Conservation (phyloP, 1,140 invertebrate genomes). For the Drosophila varians region DNA sequence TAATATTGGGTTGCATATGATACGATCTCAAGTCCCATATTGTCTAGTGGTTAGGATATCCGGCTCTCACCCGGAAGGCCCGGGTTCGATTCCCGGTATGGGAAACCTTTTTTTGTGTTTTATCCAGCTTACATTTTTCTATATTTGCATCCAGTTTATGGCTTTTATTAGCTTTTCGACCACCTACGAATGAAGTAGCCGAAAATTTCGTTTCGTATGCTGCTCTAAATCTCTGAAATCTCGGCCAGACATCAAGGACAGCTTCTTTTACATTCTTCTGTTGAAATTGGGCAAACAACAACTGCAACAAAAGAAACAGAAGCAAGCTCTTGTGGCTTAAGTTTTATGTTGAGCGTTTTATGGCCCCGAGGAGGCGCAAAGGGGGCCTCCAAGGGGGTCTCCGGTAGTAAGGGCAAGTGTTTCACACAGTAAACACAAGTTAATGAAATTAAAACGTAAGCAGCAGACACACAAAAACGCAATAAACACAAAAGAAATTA, state of each 20-base stretch:
- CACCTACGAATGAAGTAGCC: slow-evolving; percentile 43
- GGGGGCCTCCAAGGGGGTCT: not conserved
- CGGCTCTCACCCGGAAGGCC: slow-evolving; percentile 93
- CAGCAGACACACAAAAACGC: slow-evolving; percentile 66
- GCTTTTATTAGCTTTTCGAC: slow-evolving; percentile 18
- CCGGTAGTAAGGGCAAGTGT: slow-evolving; percentile 55
- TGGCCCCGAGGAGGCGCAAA: slow-evolving; percentile 22
- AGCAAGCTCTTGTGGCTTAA: slow-evolving; percentile 46
- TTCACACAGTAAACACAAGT: slow-evolving; percentile 79
- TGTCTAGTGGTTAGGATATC: slow-evolving; percentile 93
- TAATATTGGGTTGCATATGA: no score
- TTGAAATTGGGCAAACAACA: slow-evolving; percentile 51
- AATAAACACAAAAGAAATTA: slow-evolving; percentile 81
- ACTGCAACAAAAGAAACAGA: slow-evolving; percentile 7
- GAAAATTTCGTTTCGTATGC: slow-evolving; percentile 45
- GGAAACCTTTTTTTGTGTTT: slow-evolving; percentile 84
- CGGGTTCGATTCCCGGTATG: slow-evolving; percentile 94
- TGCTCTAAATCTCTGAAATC: slow-evolving; percentile 62
- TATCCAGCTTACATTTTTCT: not conserved
- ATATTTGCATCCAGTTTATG: not conserved
- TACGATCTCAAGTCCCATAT: slow-evolving; percentile 84
- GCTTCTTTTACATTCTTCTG: slow-evolving; percentile 50
- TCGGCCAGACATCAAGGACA: slow-evolving; percentile 61
- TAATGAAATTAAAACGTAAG: slow-evolving; percentile 81
- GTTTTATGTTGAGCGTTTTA: slow-evolving; percentile 67